Conservation (phyloP, 2,113 vertebrate species). For the Xyliphius kryptos region DNA sequence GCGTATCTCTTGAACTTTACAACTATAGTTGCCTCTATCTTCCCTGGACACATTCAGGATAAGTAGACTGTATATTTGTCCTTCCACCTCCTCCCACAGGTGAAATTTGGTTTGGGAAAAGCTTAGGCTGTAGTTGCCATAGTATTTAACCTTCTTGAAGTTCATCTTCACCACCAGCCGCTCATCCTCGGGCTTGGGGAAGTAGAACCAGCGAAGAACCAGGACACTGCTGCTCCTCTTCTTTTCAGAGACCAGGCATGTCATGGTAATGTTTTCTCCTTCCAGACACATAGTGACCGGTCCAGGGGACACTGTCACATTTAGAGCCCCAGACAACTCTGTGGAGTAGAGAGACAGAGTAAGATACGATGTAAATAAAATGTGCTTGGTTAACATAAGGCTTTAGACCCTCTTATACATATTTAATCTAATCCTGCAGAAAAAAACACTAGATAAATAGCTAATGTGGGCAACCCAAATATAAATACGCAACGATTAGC, state of each 20-base stretch:
- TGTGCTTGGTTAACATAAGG: background rate
- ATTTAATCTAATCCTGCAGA: too few species aligned
- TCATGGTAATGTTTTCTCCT: slow-evolving; percentile 79
- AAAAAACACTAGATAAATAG: too few species aligned
- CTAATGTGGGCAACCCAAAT: too few species aligned
- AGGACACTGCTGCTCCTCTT: slow-evolving; percentile 76
- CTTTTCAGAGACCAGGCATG: slow-evolving; percentile 83
- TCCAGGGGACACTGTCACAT: slow-evolving; percentile 83
- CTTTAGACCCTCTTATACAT: too few species aligned
- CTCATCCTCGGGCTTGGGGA: slow-evolving; percentile 63
- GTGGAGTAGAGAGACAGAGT: slow-evolving; percentile 35
- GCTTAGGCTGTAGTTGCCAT: slow-evolving; percentile 78
- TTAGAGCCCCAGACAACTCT: slow-evolving; percentile 79
- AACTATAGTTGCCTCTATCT: slow-evolving; percentile 82
- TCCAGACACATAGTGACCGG: slow-evolving; percentile 70
- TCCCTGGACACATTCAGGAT: slow-evolving; percentile 66
- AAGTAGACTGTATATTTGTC: slow-evolving; percentile 67
- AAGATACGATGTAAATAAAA: background rate
- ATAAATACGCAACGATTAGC: too few species aligned
- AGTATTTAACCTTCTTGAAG: slow-evolving; percentile 76
- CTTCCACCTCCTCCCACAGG: slow-evolving; percentile 69
- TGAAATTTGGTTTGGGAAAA: slow-evolving; percentile 71
- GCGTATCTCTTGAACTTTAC: slow-evolving; percentile 88
- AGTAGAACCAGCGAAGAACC: slow-evolving; percentile 84
- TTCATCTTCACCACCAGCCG: slow-evolving; percentile 84